Conservation (phyloP, 2,113 vertebrate species). For the Chrysemys picta region DNA sequence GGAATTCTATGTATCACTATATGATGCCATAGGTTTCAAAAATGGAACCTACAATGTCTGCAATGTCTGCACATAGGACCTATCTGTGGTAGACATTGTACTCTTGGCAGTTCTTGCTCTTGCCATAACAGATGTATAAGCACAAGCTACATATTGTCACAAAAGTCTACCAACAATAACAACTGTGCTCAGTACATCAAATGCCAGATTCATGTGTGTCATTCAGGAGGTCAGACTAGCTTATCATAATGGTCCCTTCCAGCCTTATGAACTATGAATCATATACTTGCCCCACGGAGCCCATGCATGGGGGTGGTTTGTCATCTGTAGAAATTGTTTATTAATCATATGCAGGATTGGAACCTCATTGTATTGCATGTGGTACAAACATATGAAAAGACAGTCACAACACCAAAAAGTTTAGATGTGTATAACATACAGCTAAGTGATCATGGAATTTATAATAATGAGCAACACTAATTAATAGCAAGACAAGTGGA, state of each 20-base stretch:
- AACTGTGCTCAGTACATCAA: neutral
- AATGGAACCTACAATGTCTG: neutral
- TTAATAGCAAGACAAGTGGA: neutral
- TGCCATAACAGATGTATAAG: too few species aligned
- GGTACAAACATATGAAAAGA: neutral
- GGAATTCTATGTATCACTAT: neutral
- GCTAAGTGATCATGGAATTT: neutral
- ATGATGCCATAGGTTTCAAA: neutral
- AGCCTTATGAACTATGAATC: neutral
- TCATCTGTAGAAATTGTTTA: neutral
- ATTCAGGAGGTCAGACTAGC: neutral
- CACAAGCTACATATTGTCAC: neutral
- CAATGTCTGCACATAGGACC: neutral
- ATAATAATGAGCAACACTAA: neutral
- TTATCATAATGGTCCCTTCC: neutral
- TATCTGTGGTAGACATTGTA: too few species aligned
- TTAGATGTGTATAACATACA: neutral
- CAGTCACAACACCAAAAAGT: accelerated
- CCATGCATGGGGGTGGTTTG: neutral
- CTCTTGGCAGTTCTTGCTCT: too few species aligned
- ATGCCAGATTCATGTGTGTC: neutral
- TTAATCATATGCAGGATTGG: neutral
- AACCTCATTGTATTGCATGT: neutral
- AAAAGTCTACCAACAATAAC: neutral
- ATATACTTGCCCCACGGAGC: accelerated